Base-by-base conservation (phyloP, 2,888 invertebrate genomes). In the Rhyacophila evoluta region DNA sequence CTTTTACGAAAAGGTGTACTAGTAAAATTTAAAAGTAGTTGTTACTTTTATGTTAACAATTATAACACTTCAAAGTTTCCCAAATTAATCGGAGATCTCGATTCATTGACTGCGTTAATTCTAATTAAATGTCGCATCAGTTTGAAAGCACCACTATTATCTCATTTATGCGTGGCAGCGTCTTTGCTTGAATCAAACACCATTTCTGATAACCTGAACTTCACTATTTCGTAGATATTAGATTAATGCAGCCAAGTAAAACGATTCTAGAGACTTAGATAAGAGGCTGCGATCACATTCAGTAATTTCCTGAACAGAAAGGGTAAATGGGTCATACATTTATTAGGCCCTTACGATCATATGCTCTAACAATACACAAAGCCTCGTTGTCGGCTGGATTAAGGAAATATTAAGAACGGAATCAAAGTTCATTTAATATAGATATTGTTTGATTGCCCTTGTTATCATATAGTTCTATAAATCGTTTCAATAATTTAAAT, bases 231-330 rank as follows among this genome's bases (percentile, higher is more conserved):
- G 55, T 55, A 25, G 55, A 19, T 55, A 55, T 55, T 25, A 55
- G 25, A 55, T 55, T 55, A 55, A 55, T 55, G 55, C 55, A 55
- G 55, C 55, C 55, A 55, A 55, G 55, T 55, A 55, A 55, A 55
- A 55, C 55, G 25, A 55, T 55, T 55, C 19, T 10, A 55, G 55
- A 10, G 55, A 55, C 55, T 55, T 55, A 55, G 55, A 55, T 55
- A 55, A 55, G 55, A 55, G 55, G 19, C 55, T 25, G 25, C 55
- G 55, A 55, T 55, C 55, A 55, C 55, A 25, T 55, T 55, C 55
- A 55, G 55, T 55, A 55, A 55, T 55, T 55, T 55, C 12, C 55
- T 19, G 55, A 55, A 19, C 55, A 55, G 55, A 25, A 55, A 55
- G 55, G 55, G 55, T 55, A 55, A 55, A 55, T 25, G 55, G 55